These are phyloP conservation scores for Mya arenaria DNA, from an alignment of 1,140 invertebrate species.

Conservation along the genomic window DNA sequence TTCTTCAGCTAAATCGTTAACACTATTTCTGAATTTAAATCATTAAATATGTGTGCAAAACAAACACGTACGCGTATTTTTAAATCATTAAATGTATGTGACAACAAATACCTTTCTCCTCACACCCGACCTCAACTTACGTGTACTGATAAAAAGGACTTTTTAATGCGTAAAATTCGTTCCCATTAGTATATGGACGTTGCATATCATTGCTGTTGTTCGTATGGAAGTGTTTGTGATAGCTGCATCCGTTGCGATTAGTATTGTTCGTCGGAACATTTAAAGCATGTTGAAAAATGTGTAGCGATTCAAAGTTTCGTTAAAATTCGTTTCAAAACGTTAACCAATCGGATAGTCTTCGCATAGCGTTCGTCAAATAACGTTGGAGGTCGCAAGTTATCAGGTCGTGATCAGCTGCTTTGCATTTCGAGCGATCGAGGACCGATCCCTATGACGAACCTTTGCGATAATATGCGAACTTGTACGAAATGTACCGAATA, in stretches of 20 bases:
- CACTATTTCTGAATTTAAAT: too few species aligned
- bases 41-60: too few species aligned
- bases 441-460: neutral
- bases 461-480: slow-evolving; percentile 8
- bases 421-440: neutral
- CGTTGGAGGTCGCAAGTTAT: neutral
- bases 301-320: neutral
- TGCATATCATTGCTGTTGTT: neutral
- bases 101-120: too few species aligned
- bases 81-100: too few species aligned
- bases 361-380: neutral
- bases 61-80: too few species aligned
- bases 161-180: neutral
- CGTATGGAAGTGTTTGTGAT: neutral
- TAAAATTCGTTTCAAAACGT: neutral
- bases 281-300: neutral
- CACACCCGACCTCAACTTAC: too few species aligned
- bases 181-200: neutral
- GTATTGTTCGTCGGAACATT: neutral
- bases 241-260: neutral
- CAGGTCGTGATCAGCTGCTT: neutral
- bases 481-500: neutral
- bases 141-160: too few species aligned
- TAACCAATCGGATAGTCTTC: neutral
- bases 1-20: too few species aligned